Base-by-base conservation (phyloP, 2,113 vertebrate species). In the Mus spicilegus region DNA sequence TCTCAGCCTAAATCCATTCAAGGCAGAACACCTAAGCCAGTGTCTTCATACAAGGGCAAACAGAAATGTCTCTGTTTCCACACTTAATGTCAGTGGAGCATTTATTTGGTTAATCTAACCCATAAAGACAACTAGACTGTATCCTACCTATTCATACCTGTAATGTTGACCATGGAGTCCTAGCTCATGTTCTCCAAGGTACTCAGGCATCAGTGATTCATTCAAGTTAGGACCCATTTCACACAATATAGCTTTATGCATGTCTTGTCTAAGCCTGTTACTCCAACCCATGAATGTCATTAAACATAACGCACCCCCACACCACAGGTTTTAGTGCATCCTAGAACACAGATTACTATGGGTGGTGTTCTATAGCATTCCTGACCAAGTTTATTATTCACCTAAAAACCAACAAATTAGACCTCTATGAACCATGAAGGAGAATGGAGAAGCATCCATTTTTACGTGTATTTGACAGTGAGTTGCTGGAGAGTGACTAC, bases 381-480 rank as follows among this genome's bases (percentile, higher is more conserved):
- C 90, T 95, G 90, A 95, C 92, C 90, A 95, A 97, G 96, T 86
- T 46, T 13, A 90, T 69, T 95, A 96, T 97, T 93, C 87, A 78
- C 84, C 92, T 96, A 82, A 95, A 95, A 61, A 91, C 63, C 90
- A 96, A 96, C 97, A 96, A 95, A 96, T 65, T 89, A 69, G 42
- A 92, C 56, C 78, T 94, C 87, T 89, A n/a, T 95, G 88, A 95
- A 94, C 95, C 69, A 63, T 94, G 69, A 98, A 96, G 86, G 67
- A 92, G 28, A 93, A 82, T 17, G 42, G 39, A 7, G 80, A 96
- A 67, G 49, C 58, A 87, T 72, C 56, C 39, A 89, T 87, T 0
- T 84, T 93, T 87, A n/a, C 26, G 91, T 3, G 90, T 17, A 33
- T 96, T 97, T 86, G 93, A 33, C 91, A 95, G 92, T 96, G 81